These are phyloP conservation scores for Nymphalis polychloros DNA, from an alignment of 2,888 invertebrate species.

Conservation along the genomic window DNA sequence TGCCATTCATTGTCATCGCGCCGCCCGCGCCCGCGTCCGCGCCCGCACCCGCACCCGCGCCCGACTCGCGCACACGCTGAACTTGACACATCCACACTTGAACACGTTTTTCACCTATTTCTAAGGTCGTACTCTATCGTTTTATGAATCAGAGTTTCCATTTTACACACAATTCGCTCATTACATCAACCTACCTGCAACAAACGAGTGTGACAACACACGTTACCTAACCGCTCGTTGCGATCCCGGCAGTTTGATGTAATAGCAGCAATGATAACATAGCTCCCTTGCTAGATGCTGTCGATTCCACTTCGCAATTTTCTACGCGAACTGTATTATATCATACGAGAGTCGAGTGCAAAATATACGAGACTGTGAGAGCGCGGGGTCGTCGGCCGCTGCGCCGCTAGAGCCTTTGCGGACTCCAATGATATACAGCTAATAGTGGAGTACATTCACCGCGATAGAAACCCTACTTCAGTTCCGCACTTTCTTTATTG, in stretches of 20 bases:
- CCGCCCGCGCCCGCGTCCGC: conserved; percentile 41
- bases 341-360: conserved; percentile 61
- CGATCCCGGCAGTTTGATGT: conserved; percentile 67
- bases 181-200: conserved; percentile 71
- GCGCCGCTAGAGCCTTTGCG: conserved; percentile 47
- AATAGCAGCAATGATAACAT: conserved; percentile 50
- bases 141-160: conserved; percentile 39
- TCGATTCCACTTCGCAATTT: conserved; percentile 58
- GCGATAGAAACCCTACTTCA: conserved; percentile 78
- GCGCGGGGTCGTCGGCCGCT: conserved; percentile 52
- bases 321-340: conserved; percentile 59
- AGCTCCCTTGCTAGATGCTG: conserved; percentile 50
- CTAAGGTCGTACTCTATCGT: conserved; percentile 51
- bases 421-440: conserved; percentile 72
- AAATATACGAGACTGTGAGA: conserved; percentile 61
- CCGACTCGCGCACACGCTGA: conserved; percentile 68
- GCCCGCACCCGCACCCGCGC: conserved; percentile 47
- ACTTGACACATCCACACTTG: conserved; percentile 75
- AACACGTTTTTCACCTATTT: conserved; percentile 62
- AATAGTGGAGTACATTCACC: conserved; percentile 78
- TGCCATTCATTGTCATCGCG: conserved; percentile 78
- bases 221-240: conserved; percentile 69
- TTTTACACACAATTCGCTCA: conserved; percentile 40
- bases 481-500: conserved; percentile 81
- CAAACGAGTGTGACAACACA: conserved; percentile 73